Percentiles rank a stretch among this genome's conserved stretches.
These are phyloP conservation scores for Anthoptus insignis DNA, from an alignment of 2,888 invertebrate genomes.

Conservation along the genomic window DNA sequence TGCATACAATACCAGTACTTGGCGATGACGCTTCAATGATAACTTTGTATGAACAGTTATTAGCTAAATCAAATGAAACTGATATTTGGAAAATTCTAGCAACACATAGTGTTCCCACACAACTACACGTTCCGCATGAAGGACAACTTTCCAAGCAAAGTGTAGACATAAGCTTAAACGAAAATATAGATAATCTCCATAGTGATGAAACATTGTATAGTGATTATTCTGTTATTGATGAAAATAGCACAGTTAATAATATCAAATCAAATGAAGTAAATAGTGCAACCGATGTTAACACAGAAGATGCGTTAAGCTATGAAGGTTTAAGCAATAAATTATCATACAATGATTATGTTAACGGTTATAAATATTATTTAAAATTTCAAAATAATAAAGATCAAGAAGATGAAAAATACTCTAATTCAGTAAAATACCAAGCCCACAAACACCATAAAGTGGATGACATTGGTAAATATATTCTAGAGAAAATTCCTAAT, in stretches of 20 bases:
- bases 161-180: conserved; percentile 51
- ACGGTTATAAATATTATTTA: conserved; percentile 74
- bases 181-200: conserved; percentile 49
- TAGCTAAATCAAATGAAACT: conserved; percentile 61
- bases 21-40: conserved; percentile 64
- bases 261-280: conserved; percentile 14
- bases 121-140: conserved; percentile 36
- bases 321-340: conserved; percentile 66
- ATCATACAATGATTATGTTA: conserved; percentile 70
- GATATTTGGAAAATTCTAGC: conserved; percentile 57
- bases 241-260: conserved; percentile 10
- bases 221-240: conserved; percentile 35
- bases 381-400: conserved; percentile 65
- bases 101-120: conserved; percentile 45
- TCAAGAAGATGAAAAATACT: conserved; percentile 65
- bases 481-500: conserved; percentile 70
- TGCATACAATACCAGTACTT: conserved; percentile 44
- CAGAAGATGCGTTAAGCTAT: conserved; percentile 55
- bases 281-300: conserved; percentile 16
- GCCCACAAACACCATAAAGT: conserved; percentile 77
- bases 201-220: conserved; percentile 53
- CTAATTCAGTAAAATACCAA: conserved; percentile 70
- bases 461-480: conserved; percentile 78
- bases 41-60: conserved; percentile 61
- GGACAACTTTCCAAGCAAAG: conserved; percentile 53